Evolutionary conservation across 2,113 vertebrate species (phyloP).

Genomic region (Calyptommatus sinebrachiatus): DNA sequence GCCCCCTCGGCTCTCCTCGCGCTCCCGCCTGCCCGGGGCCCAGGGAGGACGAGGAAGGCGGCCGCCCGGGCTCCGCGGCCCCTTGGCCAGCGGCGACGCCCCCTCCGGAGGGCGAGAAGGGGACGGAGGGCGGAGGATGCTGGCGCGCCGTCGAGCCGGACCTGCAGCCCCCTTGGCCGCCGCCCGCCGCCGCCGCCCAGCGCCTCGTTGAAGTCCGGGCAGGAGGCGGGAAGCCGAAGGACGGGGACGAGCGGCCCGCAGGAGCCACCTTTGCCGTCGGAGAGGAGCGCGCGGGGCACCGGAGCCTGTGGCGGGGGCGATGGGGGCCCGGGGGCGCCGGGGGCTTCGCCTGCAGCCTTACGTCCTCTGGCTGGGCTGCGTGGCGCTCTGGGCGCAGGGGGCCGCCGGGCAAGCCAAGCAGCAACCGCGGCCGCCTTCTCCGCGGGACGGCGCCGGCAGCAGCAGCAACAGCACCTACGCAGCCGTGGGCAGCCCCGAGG

Average conservation of each 20-base stretch:
- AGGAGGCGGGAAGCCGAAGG: background rate
- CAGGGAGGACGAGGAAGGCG: background rate
- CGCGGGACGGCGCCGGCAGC: conserved; percentile 9
- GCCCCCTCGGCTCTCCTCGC: background rate
- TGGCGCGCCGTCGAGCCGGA: background rate
- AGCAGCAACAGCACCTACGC: conserved; percentile 34
- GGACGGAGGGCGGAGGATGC: background rate
- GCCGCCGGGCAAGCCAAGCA: conserved; percentile 48
- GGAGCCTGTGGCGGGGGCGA: conserved; percentile 7
- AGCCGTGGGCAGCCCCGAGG: conserved; percentile 51
- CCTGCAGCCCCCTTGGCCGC: background rate
- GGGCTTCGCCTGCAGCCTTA: conserved; percentile 53
- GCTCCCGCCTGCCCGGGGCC: no score
- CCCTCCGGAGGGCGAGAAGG: background rate
- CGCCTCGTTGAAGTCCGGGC: background rate
- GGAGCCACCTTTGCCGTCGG: no score
- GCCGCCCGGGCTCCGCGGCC: background rate
- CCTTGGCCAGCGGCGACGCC: no score
- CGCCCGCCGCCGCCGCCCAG: background rate
- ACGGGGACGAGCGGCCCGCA: background rate
- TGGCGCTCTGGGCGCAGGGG: conserved; percentile 62
- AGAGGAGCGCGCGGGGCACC: background rate
- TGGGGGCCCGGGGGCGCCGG: conserved; percentile 65
- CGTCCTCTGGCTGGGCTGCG: conserved; percentile 64
- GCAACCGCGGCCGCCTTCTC: conserved; percentile 34